Evolutionary conservation across 2,113 vertebrate genomes (phyloP), one percentile per base, ranked within the genome.

Genomic region (Vombatus ursinus): DNA sequence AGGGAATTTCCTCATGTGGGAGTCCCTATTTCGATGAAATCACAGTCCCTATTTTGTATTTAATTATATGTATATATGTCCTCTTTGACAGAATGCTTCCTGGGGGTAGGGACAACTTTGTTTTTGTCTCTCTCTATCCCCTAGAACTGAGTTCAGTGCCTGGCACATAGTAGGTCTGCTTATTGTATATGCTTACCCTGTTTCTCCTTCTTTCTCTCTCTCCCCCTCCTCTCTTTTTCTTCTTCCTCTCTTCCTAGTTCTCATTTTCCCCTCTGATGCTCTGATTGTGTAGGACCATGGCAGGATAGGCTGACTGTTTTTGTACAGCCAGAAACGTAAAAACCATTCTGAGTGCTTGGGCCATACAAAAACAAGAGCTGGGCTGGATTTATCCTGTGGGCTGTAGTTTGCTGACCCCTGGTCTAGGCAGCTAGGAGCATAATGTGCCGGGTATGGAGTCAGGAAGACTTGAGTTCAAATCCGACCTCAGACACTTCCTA

Each of bases 211-310:
- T 26, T 53, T 24, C 4, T 31, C 26, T 61, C 54, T 61, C 31
- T 61, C 57, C 48, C 26, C 48, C 11, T 61, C 37, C 50, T 44
- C 53, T 11, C 3, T 4, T 47, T 0, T 0, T 47, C 2, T 48
- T 47, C 9, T 50, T 6, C 1, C 47, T 8, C 24, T 8, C 1
- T 0, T 37, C 2, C 2, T 31, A 3, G 22, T 52, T 23, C 11
- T 26, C 31, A 22, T 31, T 31, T 28, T 1, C 1, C 3, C 2
- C 77, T 2, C 23, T 68, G 57, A 68, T 68, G 28, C 28, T 37
- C 57, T 68, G 57, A 68, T 2, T 37, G 54, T 31, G 31, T 37
- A 68, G 57, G 57, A 61, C 57, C 12, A 8, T 28, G 28, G 26
- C 57, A 61, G 28, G 28, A 2, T 12, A 2, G 57, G 57, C 9